phyloP scores from a whole-genome alignment of 1,140 invertebrate species.

The Acromyrmex heyeri region DNA sequence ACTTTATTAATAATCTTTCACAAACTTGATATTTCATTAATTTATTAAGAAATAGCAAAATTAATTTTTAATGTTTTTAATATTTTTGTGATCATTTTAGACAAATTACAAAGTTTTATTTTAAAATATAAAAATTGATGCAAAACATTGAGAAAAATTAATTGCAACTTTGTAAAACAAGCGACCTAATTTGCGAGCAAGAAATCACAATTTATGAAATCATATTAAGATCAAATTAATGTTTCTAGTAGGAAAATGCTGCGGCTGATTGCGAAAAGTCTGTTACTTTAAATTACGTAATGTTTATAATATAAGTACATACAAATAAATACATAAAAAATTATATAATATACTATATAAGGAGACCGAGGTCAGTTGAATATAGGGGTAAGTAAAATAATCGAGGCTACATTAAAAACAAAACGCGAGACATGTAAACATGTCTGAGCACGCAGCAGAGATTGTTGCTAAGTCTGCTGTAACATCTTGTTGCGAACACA shows the following conservation, averaged over 20 bases:
- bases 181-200: conserved; percentile 10
- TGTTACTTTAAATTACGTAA: conserved; percentile 13
- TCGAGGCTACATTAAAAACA: too few species aligned
- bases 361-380: too few species aligned
- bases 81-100: background rate
- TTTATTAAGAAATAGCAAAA: background rate
- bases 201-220: background rate
- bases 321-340: background rate
- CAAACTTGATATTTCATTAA: background rate
- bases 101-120: background rate
- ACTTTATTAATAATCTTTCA: background rate
- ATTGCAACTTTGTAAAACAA: conserved; percentile 17
- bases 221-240: conserved; percentile 2
- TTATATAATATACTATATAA: background rate
- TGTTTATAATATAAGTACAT: background rate
- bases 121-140: background rate
- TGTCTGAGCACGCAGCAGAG: too few species aligned
- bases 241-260: background rate
- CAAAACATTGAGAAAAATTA: background rate
- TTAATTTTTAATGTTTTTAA: background rate
- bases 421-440: too few species aligned
- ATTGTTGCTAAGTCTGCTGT: too few species aligned
- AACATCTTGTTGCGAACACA: too few species aligned
- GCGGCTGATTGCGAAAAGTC: background rate
- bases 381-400: too few species aligned